Evolutionary conservation across 1,140 invertebrate genomes (phyloP), one percentile per base, ranked within the genome.

Genomic region (Drosophila elegans): DNA sequence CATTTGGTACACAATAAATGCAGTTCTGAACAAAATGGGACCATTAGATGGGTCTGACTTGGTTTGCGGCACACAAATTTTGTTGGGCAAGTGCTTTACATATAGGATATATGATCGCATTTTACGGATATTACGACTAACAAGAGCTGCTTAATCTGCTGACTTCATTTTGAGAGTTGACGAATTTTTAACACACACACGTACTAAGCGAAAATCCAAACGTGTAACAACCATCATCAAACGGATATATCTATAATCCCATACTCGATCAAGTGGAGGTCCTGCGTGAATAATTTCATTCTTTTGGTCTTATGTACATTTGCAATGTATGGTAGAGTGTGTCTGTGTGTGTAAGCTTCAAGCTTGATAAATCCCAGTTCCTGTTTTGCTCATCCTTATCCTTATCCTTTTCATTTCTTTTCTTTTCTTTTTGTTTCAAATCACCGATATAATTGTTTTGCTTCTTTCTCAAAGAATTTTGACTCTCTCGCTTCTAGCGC

Each of bases 321-420:
- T 71, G 68, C 67, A 71, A 71, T 66, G 72, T 52, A 46, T 74
- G 71, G 45, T 62, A 62, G 29, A 59, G 53, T 66, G n/a, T 63
- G 32, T 49, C 10, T 51, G 21, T 80, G 57, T 76, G 52, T 79
- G 46, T 68, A 88, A 86, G 82, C 83, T 86, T 86, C 69, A 53
- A 86, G 83, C 82, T 86, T 82, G 79, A 82, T 82, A 80, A 88
- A 86, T 86, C 82, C 83, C 83, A 86, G 82, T 86, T 88, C 71
- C 74, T 82, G 78, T 81, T 80, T 46, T 69, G 12, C 60, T 60
- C 54, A 42, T 64, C 61, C 3, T 48, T 44, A 62, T 57, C 38
- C 29, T 32, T 51, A 12, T 21, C 16, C 0, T 21, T 21, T 1
- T 21, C 16, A n/a, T n/a, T n/a, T n/a, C n/a, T n/a, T n/a, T n/a